phyloP scores from a whole-genome alignment of 2,113 vertebrate species.

The Phyllostomus hastatus region DNA sequence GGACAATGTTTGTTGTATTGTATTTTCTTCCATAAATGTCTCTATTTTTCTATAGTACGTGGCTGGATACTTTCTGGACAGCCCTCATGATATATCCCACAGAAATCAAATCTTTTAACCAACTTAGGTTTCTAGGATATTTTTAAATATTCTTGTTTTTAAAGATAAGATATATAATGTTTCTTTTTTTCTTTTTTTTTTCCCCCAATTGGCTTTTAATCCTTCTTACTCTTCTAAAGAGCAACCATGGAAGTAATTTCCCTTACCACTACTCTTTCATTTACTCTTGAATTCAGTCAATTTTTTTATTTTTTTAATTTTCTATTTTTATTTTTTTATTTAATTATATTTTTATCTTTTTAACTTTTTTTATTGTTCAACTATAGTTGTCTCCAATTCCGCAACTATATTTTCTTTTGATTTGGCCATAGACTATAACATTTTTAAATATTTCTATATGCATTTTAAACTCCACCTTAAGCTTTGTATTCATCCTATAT shows the following conservation, averaged over 20 bases:
- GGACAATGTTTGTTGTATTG: no score
- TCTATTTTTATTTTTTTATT: no score
- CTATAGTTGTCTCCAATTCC: background rate
- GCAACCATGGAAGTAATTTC: background rate
- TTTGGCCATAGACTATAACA: background rate
- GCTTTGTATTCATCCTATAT: background rate
- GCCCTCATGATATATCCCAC: background rate
- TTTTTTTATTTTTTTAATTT: no score
- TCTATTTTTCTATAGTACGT: no score
- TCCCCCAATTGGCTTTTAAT: slow-evolving; percentile 18
- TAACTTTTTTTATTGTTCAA: no score
- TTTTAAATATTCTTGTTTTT: slow-evolving; percentile 7
- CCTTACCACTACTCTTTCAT: background rate
- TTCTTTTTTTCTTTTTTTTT: background rate
- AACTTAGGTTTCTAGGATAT: background rate
- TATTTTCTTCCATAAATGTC: no score
- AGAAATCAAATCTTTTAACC: slow-evolving; percentile 28
- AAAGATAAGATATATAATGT: background rate
- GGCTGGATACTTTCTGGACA: no score
- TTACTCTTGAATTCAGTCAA: background rate
- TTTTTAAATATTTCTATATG: slow-evolving; percentile 14
- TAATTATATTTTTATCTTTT: no score
- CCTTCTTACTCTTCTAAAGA: background rate
- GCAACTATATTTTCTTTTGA: slow-evolving; percentile 11
- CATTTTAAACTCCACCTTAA: background rate